Conservation (phyloP, 1,140 invertebrate species). For the Nomia melanderi region DNA sequence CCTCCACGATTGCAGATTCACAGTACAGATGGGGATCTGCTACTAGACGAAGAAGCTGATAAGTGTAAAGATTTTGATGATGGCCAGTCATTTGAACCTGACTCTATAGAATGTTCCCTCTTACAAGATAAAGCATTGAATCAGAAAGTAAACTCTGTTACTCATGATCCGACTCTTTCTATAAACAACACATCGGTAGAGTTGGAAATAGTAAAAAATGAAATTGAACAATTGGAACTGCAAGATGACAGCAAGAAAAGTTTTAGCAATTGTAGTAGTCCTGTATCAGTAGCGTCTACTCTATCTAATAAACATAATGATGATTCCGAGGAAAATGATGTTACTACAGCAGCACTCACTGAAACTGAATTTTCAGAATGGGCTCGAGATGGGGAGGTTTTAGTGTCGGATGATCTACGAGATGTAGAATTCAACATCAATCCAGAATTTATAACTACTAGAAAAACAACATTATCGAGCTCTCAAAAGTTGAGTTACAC, state of each 20-base stretch:
- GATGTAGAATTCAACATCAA: conserved; percentile 85
- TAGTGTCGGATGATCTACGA: conserved; percentile 87
- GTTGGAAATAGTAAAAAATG: conserved; percentile 71
- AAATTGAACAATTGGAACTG: conserved; percentile 70
- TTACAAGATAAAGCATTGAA: conserved; percentile 35
- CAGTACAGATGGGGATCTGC: conserved; percentile 71
- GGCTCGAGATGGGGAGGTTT: conserved; percentile 87
- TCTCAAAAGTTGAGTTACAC: conserved; percentile 18
- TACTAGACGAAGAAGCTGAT: conserved; percentile 75
- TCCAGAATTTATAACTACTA: conserved; percentile 80
- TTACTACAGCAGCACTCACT: conserved; percentile 86
- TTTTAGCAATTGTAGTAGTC: conserved; percentile 79
- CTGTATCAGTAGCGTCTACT: conserved; percentile 74
- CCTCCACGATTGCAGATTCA: conserved; percentile 75
- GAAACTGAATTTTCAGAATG: conserved; percentile 93
- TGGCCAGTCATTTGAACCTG: conserved; percentile 73
- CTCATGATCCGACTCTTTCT: background rate
- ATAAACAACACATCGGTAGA: conserved; percentile 34
- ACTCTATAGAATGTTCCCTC: conserved; percentile 75
- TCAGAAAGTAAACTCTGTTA: background rate
- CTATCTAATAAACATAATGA: conserved; percentile 77
- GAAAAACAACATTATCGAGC: conserved; percentile 65
- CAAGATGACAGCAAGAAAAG: conserved; percentile 69
- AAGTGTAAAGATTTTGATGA: conserved; percentile 67
- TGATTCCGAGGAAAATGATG: conserved; percentile 82